Percentiles rank a stretch among this genome's conserved stretches.
Conservation (phyloP, 35 echinoderm and acorn worm genomes). For the Ptychodera flava region DNA sequence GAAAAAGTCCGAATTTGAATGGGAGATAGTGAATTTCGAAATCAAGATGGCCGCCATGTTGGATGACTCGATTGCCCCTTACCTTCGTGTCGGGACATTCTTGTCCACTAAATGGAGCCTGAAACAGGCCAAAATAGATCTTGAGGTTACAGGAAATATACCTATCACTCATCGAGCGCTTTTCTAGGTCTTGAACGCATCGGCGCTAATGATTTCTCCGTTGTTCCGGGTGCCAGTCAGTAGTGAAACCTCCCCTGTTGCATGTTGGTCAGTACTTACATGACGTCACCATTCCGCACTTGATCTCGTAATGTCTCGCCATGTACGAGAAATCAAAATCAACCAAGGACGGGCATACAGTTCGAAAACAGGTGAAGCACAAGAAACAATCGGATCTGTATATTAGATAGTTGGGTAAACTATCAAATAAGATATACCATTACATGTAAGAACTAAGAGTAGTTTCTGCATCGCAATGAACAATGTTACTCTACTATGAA, state of each 20-base stretch:
- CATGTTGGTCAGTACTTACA: background rate
- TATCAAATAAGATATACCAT: too few species aligned
- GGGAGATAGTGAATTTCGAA: background rate
- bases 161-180: too few species aligned
- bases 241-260: background rate
- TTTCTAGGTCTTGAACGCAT: too few species aligned
- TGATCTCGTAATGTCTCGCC: background rate
- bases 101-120: slow-evolving; percentile 26
- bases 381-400: too few species aligned
- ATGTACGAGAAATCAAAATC: background rate
- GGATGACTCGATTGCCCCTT: slow-evolving; percentile 12
- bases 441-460: too few species aligned
- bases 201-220: too few species aligned
- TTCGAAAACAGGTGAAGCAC: too few species aligned
- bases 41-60: background rate
- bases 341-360: too few species aligned
- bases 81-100: slow-evolving; percentile 93
- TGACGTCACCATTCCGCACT: background rate
- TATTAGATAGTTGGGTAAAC: too few species aligned
- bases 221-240: background rate
- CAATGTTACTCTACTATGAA: too few species aligned
- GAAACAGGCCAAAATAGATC: background rate
- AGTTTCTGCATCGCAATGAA: too few species aligned
- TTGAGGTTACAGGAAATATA: background rate
- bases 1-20: background rate